Base-by-base conservation (phyloP, 2,888 invertebrate genomes). In the Epinotia demarniana region DNA sequence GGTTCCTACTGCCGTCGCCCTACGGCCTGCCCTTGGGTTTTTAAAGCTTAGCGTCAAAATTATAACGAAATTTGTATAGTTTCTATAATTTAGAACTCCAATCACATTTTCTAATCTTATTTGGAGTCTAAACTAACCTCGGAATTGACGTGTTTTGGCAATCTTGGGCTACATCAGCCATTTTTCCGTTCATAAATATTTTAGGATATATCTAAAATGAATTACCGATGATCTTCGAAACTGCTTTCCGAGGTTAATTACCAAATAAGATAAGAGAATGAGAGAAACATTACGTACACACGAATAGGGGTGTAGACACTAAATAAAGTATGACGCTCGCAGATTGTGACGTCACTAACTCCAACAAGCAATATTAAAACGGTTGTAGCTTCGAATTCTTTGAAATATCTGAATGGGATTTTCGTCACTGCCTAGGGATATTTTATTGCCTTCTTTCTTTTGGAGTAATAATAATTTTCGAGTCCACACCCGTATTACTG, bases 11-110 rank as follows among this genome's bases (percentile, higher is more conserved):
- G 49, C 3, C 39, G 64, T 55, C 43, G 16, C n/a, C n/a, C 49
- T 33, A 72, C 27, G 55, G 49, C 27, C 27, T 33, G 63, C 49
- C 23, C n/a, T 63, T 33, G 63, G 63, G 70, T 49, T 75, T 64
- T 74, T 75, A 75, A 75, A 75, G 75, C 75, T 75, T 69, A 63
- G 46, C 57, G 19, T 39, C 49, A 23, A 16, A 64, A 64, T 23
- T 69, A 55, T 53, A 46, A 49, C 58, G 23, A 39, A 64, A 46
- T 70, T 27, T 46, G 27, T 57, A 57, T 39, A 39, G 39, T 9
- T 39, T 39, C 9, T 39, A 39, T 39, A 39, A 39, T 9, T 9
- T 33, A 33, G 33, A 8, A 33, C 43, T 46, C 16, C 6, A 27
- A 64, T 8, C 46, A 46, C 23, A 64, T 27, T 49, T 23, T 64